Evolutionary conservation across 1,140 invertebrate genomes (phyloP).

Genomic region (Alviniconcha marisindica): DNA sequence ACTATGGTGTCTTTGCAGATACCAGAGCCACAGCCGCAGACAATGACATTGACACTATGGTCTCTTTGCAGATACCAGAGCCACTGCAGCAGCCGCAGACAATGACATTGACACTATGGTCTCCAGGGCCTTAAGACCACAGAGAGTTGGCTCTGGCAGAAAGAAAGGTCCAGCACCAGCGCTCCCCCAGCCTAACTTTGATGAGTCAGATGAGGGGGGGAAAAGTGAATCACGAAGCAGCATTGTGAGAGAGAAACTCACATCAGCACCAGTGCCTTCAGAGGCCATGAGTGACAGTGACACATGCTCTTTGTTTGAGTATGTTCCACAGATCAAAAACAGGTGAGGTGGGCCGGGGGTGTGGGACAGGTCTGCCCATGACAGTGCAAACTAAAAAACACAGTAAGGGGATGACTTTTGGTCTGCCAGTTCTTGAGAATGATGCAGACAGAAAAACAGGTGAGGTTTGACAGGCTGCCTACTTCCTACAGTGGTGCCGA

Average conservation of each 20-base stretch:
- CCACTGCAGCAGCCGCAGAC: neutral
- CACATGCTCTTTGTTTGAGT: conserved; percentile 51
- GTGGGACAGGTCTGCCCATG: too few relatives aligned
- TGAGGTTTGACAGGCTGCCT: too few relatives aligned
- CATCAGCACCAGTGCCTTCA: conserved; percentile 16
- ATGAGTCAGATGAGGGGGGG: conserved; percentile 42
- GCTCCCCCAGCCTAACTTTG: conserved; percentile 55
- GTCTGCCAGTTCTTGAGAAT: too few relatives aligned
- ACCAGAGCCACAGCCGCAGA: too few relatives aligned
- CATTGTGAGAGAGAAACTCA: neutral
- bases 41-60: too few relatives aligned
- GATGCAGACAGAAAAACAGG: too few relatives aligned
- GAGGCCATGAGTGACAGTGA: conserved; percentile 53
- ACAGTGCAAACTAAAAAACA: too few relatives aligned
- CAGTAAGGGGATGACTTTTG: too few relatives aligned
- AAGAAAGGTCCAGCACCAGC: neutral
- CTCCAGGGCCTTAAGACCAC: neutral
- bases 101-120: neutral
- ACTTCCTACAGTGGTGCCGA: too few relatives aligned
- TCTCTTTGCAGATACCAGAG: too few relatives aligned
- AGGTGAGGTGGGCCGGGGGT: too few relatives aligned
- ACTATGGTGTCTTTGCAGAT: too few relatives aligned
- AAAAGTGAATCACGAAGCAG: neutral
- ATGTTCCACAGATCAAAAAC: conserved; percentile 38
- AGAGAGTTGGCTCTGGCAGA: conserved; percentile 37